These are phyloP conservation scores for Budorcas taxicolor DNA, from an alignment of 2,113 vertebrate species.

Conservation along the genomic window DNA sequence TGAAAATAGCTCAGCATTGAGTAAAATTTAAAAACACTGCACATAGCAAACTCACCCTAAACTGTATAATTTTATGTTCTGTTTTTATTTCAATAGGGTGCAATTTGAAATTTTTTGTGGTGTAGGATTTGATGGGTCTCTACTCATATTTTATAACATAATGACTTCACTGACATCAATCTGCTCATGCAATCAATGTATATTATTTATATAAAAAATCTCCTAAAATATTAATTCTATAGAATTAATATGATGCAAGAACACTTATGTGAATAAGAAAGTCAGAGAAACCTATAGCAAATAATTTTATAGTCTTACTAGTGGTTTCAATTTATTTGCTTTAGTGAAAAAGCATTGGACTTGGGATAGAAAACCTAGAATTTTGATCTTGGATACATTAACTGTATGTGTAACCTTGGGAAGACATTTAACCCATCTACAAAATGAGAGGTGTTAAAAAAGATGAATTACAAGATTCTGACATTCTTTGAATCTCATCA, in stretches of 20 bases:
- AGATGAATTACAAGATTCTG: neutral
- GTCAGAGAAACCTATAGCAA: neutral
- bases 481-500: neutral
- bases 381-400: neutral
- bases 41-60: neutral
- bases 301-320: neutral
- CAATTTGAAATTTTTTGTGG: neutral
- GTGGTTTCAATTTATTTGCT: neutral
- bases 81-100: neutral
- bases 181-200: neutral
- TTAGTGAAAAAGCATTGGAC: neutral
- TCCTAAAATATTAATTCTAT: neutral
- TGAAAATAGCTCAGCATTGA: neutral
- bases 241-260: neutral
- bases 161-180: neutral
- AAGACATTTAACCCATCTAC: neutral
- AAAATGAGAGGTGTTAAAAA: neutral
- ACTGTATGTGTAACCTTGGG: neutral
- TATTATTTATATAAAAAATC: neutral
- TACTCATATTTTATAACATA: neutral
- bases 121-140: neutral
- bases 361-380: neutral
- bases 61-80: neutral
- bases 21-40: constrained; percentile 7
- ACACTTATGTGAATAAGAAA: neutral